These are phyloP conservation scores for Atethmia centrago DNA, from an alignment of 2,888 invertebrate species.

Conservation along the genomic window DNA sequence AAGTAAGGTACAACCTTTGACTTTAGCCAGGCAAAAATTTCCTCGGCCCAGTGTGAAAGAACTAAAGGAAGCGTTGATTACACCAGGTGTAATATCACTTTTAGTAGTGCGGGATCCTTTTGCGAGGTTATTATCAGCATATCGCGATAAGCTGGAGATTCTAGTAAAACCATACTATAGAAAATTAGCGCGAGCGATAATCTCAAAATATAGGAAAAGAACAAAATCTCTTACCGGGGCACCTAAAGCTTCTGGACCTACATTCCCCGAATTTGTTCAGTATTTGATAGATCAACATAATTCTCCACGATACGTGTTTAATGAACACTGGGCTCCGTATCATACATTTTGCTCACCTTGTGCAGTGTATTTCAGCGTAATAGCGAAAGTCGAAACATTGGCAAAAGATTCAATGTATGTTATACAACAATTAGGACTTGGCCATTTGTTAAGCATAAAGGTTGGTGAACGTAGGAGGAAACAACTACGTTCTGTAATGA, in stretches of 20 bases:
- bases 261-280: constrained; percentile 93
- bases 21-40: constrained; percentile 92
- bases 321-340: constrained; percentile 93
- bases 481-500: constrained; percentile 89
- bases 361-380: constrained; percentile 91
- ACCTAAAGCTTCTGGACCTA: constrained; percentile 89
- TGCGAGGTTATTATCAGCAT: constrained; percentile 93
- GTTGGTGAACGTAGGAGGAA: constrained; percentile 86
- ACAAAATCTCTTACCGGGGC: constrained; percentile 78
- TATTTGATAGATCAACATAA: constrained; percentile 92
- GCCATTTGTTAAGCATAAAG: constrained; percentile 87
- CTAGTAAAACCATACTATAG: constrained; percentile 93
- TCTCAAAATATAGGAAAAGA: constrained; percentile 90
- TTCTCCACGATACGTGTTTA: constrained; percentile 76
- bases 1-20: constrained; percentile 92
- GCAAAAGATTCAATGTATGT: constrained; percentile 91
- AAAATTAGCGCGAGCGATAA: constrained; percentile 92
- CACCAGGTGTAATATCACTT: constrained; percentile 92
- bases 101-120: constrained; percentile 94
- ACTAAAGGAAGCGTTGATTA: constrained; percentile 90
- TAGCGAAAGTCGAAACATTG: constrained; percentile 92
- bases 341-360: constrained; percentile 92
- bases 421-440: constrained; percentile 90
- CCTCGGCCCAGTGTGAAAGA: constrained; percentile 92
- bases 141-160: constrained; percentile 94